These are phyloP conservation scores for Pseudomyrmex pallidus DNA, from an alignment of 1,140 invertebrate species.

Conservation along the genomic window DNA sequence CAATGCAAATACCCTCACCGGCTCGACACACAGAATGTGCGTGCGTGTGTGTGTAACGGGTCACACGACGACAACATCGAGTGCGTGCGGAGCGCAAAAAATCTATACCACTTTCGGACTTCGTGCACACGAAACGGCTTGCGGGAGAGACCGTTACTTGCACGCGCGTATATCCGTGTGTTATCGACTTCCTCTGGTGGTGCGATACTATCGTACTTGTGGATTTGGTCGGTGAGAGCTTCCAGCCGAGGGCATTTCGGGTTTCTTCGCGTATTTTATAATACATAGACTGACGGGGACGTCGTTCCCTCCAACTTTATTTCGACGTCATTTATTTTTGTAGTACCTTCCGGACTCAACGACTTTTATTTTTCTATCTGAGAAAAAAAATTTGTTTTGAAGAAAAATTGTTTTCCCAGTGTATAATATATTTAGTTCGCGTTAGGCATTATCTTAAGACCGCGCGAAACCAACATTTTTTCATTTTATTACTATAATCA, in stretches of 20 bases:
- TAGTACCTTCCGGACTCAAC: background rate
- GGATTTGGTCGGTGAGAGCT: slow-evolving; percentile 42
- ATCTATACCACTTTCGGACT: slow-evolving; percentile 66
- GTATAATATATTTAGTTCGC: too few species aligned
- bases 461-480: background rate
- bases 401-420: too few species aligned
- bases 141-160: background rate
- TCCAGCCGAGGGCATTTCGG: slow-evolving; percentile 26
- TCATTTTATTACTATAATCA: background rate
- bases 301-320: slow-evolving; percentile 1
- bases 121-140: slow-evolving; percentile 39
- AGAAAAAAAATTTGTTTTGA: background rate
- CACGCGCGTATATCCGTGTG: slow-evolving; percentile 1
- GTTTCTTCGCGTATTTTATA: slow-evolving; percentile 22
- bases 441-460: background rate
- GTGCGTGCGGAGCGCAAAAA: slow-evolving; percentile 55
- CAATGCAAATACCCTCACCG: slow-evolving; percentile 6
- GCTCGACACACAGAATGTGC: background rate
- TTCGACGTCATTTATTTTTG: background rate
- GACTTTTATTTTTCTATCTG: background rate
- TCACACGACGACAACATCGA: slow-evolving; percentile 28
- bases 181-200: slow-evolving; percentile 24
- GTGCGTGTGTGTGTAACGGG: background rate
- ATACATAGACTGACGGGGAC: background rate
- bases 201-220: slow-evolving; percentile 35